A percentile compares a stretch with the other conserved stretches of the same genome.
phyloP scores from a whole-genome alignment of 37 sponge, comb jelly and placozoan genomes.

The Amphimedon queenslandica region DNA sequence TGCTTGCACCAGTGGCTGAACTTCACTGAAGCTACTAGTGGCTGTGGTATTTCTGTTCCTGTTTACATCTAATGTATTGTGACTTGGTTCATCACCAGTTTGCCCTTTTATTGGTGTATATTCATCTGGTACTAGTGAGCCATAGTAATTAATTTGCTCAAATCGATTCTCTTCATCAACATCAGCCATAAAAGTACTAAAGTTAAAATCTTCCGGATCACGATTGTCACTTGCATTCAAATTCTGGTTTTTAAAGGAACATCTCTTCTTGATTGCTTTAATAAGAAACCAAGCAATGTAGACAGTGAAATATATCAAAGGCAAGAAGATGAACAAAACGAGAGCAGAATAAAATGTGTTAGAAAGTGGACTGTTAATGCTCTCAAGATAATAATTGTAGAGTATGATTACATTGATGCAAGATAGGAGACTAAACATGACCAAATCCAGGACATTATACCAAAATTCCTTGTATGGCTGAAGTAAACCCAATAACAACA shows the following conservation, averaged over 20 bases:
- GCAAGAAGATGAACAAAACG: constrained; percentile 8
- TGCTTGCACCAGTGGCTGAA: too few relatives aligned
- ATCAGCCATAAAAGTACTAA: not conserved
- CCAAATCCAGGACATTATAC: constrained; percentile 14
- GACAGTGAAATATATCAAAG: constrained; percentile 11
- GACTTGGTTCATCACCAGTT: too few relatives aligned
- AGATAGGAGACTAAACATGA: constrained; percentile 13
- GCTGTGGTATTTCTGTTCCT: too few relatives aligned
- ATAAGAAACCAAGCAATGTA: not conserved
- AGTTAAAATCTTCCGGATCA: not conserved
- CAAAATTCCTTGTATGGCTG: constrained; percentile 13
- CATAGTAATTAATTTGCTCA: not conserved
- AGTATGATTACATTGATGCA: constrained; percentile 7
- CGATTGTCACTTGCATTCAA: not conserved
- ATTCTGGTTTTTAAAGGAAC: not conserved
- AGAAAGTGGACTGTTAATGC: not conserved
- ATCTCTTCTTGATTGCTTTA: not conserved
- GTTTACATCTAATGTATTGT: too few relatives aligned
- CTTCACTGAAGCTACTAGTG: too few relatives aligned
- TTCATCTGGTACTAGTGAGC: not conserved
- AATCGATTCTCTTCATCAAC: not conserved
- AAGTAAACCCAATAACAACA: constrained; percentile 5
- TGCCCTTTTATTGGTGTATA: too few relatives aligned
- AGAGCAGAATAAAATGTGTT: not conserved
- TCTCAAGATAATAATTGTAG: not conserved